phyloP scores from a whole-genome alignment of 1,140 invertebrate genomes.

The Atta texana region DNA sequence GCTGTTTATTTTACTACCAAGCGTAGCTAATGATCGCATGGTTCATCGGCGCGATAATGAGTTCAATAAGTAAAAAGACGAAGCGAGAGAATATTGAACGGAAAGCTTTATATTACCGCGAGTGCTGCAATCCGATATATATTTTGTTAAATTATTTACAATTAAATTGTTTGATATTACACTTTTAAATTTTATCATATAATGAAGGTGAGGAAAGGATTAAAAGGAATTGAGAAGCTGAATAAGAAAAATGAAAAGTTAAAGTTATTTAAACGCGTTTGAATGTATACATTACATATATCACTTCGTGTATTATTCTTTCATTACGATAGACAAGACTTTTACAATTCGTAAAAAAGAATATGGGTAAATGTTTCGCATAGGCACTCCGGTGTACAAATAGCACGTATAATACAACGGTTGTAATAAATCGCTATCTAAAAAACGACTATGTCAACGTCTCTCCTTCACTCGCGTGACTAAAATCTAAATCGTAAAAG shows the following conservation, averaged over 20 bases:
- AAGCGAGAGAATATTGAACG: constrained; percentile 30
- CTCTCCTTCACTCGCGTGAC: not conserved
- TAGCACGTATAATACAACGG: constrained; percentile 64
- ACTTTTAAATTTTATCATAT: not conserved
- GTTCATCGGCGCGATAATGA: constrained; percentile 68
- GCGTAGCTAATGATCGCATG: constrained; percentile 65
- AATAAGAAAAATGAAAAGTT: not conserved
- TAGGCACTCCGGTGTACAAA: constrained; percentile 79
- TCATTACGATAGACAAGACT: constrained; percentile 69
- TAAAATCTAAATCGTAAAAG: constrained; percentile 64
- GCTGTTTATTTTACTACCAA: constrained; percentile 71
- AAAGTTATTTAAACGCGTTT: not conserved
- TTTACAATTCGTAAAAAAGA: constrained; percentile 77
- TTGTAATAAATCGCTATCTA: constrained; percentile 62
- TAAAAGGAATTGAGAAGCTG: not conserved
- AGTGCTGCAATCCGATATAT: constrained; percentile 17
- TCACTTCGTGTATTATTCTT: constrained; percentile 66
- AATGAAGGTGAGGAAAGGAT: not conserved
- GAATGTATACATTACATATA: constrained; percentile 43
- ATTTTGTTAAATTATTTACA: too few relatives aligned
- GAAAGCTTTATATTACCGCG: constrained; percentile 32
- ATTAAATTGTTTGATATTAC: constrained; percentile 25
- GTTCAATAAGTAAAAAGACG: constrained; percentile 60
- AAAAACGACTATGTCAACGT: constrained; percentile 48
- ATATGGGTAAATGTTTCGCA: constrained; percentile 70